Evolutionary conservation across 2,113 vertebrate genomes (phyloP), one percentile per base, ranked within the genome.

Genomic region (Sinocyclocheilus maitianheensis): DNA sequence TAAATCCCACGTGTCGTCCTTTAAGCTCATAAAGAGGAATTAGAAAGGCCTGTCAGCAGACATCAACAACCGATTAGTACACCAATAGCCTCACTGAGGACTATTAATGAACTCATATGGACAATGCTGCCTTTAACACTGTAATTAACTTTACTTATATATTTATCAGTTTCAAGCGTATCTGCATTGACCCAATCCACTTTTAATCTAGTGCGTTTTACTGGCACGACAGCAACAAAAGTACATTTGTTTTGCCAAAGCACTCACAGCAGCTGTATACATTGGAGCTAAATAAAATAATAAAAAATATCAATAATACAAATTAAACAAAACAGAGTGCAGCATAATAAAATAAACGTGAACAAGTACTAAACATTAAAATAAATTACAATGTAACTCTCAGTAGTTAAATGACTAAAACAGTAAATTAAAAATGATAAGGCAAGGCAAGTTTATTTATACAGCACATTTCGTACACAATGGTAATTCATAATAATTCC

Each of bases 21-120:
- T 84, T 91, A 91, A 93, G 90, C 89, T 89, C 89, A 91, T 93
- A 84, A 91, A 88, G 88, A 84, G 77, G 91, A 84, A 90, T 93
- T 90, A 92, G 72, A 65, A 60, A 62, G 85, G 76, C 63, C 84
- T 0, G 81, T 76, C 84, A 69, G 69, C 69, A 90, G 71, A 76
- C 78, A 30, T 76, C 81, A 89, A 87, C 86, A 88, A 90, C 55
- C 11, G 53, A 4, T 34, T 24, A 18, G 13, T 22, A 48, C 40
- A 67, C n/a, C 30, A 12, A 77, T 9, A 87, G 79, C 85, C 85
- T 83, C 3, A 65, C 84, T 53, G 51, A 18, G 24, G 60, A 81
- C 90, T 60, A 91, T 92, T 94, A 93, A 90, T 92, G 91, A 83
- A 55, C 87, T 22, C 53, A 76, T 91, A 93, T 91, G 90, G 90